Percentiles rank a stretch among this genome's conserved stretches.
These are phyloP conservation scores for Chelidonichthys spinosus DNA, from an alignment of 2,797 vertebrate species.

Conservation along the genomic window DNA sequence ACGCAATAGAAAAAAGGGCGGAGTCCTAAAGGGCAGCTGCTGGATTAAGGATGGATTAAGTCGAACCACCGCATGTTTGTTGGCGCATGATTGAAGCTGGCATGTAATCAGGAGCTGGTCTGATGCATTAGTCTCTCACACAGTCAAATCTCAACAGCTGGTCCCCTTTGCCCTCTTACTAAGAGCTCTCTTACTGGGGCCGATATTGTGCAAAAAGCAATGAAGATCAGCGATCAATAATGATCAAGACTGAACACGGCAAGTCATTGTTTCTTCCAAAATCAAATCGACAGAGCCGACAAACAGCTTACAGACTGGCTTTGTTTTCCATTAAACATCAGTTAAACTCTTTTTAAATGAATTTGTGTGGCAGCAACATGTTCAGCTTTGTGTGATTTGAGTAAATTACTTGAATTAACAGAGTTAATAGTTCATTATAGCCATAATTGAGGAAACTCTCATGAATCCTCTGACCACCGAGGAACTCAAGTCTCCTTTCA, in stretches of 20 bases:
- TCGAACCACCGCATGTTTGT: slow-evolving; percentile 56
- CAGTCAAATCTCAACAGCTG: slow-evolving; percentile 63
- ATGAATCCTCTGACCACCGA: slow-evolving; percentile 6
- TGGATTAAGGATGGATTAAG: slow-evolving; percentile 71
- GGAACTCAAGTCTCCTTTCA: not conserved
- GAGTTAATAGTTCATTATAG: slow-evolving; percentile 24
- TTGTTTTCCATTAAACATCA: slow-evolving; percentile 3
- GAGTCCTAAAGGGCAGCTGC: slow-evolving; percentile 34
- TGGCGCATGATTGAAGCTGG: slow-evolving; percentile 60
- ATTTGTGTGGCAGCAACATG: not conserved
- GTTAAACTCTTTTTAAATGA: slow-evolving; percentile 14
- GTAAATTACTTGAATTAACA: slow-evolving; percentile 25
- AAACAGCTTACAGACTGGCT: slow-evolving; percentile 23
- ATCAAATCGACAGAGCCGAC: slow-evolving; percentile 51
- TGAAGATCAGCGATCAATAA: slow-evolving; percentile 38
- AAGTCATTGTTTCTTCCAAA: slow-evolving; percentile 9
- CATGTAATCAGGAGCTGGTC: slow-evolving; percentile 52
- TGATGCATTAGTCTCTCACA: slow-evolving; percentile 46
- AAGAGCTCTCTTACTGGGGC: slow-evolving; percentile 31
- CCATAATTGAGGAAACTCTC: slow-evolving; percentile 5
- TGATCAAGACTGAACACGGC: slow-evolving; percentile 38
- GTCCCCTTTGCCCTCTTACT: slow-evolving; percentile 44
- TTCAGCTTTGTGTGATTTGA: not conserved
- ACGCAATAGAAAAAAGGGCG: not conserved
- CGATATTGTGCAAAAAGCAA: slow-evolving; percentile 42